Percentiles rank a stretch among this genome's conserved stretches.
Evolutionary conservation across 2,113 vertebrate genomes (phyloP).

Genomic region (Cyanoderma ruficeps): DNA sequence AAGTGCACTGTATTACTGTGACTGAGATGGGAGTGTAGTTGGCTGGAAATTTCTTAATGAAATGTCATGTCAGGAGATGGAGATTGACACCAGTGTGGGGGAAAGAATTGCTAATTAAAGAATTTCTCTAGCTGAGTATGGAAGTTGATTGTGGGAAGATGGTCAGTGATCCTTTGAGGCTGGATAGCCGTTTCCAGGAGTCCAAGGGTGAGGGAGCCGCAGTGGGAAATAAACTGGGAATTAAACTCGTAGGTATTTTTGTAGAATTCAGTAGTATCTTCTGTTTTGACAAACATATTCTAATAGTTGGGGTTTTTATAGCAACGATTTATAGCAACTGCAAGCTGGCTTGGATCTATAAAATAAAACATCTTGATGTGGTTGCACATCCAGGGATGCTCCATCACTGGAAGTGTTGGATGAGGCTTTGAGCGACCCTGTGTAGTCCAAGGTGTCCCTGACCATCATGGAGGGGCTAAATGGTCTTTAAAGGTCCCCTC

Average conservation of each 20-base stretch:
- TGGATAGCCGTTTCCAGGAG: neutral
- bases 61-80: neutral
- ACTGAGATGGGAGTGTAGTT: slow-evolving; percentile 1
- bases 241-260: neutral
- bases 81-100: neutral
- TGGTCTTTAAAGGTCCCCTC: neutral
- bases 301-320: neutral
- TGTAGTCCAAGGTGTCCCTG: neutral
- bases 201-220: neutral
- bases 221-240: neutral
- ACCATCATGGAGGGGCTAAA: neutral
- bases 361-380: neutral
- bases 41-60: slow-evolving; percentile 20
- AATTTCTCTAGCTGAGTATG: neutral
- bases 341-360: neutral
- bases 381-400: neutral
- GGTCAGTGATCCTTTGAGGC: neutral
- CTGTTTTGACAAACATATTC: neutral
- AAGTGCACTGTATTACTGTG: neutral
- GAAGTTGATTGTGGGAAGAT: neutral
- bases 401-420: neutral
- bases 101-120: neutral
- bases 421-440: neutral
- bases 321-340: neutral
- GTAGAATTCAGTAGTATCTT: neutral